A percentile compares a stretch with the other conserved stretches of the same genome.
Conservation (phyloP, 2,888 invertebrate species). For the Neria commutata region DNA sequence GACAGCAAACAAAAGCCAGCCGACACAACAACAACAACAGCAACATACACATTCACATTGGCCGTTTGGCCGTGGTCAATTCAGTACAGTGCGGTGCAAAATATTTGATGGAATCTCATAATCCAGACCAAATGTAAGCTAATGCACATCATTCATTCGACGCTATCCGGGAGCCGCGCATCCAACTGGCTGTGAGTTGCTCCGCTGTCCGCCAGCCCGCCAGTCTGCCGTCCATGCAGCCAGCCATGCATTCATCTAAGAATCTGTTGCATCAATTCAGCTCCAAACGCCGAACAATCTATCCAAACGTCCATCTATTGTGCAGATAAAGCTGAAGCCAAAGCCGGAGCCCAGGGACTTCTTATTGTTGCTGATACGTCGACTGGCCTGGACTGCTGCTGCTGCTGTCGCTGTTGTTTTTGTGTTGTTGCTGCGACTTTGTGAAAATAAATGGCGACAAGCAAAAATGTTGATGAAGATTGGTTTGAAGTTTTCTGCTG, state of each 20-base stretch:
- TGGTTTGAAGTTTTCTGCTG: constrained; percentile 36
- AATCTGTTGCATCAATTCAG: background rate
- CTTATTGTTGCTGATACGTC: constrained; percentile 17
- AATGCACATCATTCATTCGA: background rate
- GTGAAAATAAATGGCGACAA: constrained; percentile 43
- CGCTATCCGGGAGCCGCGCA: background rate
- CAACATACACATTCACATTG: constrained; percentile 4
- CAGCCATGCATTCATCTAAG: constrained; percentile 6
- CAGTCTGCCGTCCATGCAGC: background rate
- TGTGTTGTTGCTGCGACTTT: constrained; percentile 24
- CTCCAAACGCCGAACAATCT: constrained; percentile 49
- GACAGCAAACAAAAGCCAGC: background rate
- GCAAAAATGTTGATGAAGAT: constrained; percentile 51
- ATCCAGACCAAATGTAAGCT: constrained; percentile 29
- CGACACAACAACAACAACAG: background rate
- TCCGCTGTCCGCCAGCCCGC: background rate
- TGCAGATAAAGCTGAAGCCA: constrained; percentile 44
- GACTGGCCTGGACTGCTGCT: background rate
- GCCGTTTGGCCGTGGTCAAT: too few species aligned
- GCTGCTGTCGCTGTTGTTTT: constrained; percentile 26
- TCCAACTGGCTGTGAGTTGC: background rate
- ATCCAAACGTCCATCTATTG: constrained; percentile 54
- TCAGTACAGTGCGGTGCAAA: too few species aligned
- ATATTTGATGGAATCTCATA: constrained; percentile 49
- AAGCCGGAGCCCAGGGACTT: constrained; percentile 43